Percentiles rank a stretch among this genome's conserved stretches.
Conservation (phyloP, 2,888 invertebrate genomes). For the Beris morrisii region DNA sequence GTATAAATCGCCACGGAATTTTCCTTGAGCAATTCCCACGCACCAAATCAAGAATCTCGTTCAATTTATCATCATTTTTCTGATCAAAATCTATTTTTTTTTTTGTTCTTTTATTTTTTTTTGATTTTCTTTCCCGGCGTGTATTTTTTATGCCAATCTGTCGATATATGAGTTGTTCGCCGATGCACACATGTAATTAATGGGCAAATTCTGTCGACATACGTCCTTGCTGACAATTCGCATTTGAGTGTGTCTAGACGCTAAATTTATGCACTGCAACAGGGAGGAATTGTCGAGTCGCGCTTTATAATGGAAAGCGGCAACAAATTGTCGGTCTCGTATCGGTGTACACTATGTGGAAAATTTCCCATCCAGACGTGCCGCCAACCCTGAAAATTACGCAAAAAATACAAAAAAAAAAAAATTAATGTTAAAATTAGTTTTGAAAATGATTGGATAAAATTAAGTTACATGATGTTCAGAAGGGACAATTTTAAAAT, state of each 20-base stretch:
- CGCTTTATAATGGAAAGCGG: conserved; percentile 2
- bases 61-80: conserved; percentile 17
- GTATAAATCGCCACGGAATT: not conserved
- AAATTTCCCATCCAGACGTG: conserved; percentile 24
- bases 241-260: conserved; percentile 29
- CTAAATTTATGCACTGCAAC: conserved; percentile 36
- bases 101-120: not conserved
- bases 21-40: not conserved
- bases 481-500: conserved; percentile 23
- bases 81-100: not conserved
- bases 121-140: not conserved
- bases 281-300: conserved; percentile 14
- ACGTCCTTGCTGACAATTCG: conserved; percentile 36
- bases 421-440: conserved; percentile 14
- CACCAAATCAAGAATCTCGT: conserved; percentile 12
- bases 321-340: conserved; percentile 8
- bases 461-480: conserved; percentile 27
- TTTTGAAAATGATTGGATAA: conserved; percentile 18
- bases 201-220: conserved; percentile 25
- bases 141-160: not conserved
- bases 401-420: not conserved
- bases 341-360: not conserved
- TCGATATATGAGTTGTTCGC: not conserved
- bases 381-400: conserved; percentile 19
- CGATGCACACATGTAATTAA: conserved; percentile 10